Percentiles rank a stretch among this genome's conserved stretches.
Conservation (phyloP, 2,888 invertebrate species). For the Blomia tropicalis region DNA sequence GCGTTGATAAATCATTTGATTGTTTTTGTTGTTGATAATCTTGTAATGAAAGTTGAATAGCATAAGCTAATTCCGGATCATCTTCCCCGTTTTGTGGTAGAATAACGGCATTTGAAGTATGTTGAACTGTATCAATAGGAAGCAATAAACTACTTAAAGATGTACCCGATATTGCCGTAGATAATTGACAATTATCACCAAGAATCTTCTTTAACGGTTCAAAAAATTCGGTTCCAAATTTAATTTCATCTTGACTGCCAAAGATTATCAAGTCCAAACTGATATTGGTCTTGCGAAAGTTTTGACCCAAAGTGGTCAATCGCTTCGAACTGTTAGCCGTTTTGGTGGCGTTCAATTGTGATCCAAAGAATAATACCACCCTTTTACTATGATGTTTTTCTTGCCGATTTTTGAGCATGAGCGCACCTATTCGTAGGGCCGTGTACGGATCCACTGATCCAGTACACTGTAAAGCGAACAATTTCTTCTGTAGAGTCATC, state of each 20-base stretch:
- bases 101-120: too few species aligned
- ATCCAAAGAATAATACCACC: neutral
- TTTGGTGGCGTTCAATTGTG: neutral
- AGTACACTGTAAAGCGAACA: neutral
- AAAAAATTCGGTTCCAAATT: neutral
- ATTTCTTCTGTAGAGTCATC: neutral
- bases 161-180: too few species aligned
- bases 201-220: neutral
- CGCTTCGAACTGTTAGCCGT: neutral
- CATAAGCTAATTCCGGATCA: too few species aligned
- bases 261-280: neutral
- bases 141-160: too few species aligned
- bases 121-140: too few species aligned
- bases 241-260: neutral
- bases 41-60: too few species aligned
- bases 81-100: too few species aligned
- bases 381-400: neutral
- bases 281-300: neutral
- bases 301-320: neutral
- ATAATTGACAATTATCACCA: neutral
- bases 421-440: neutral
- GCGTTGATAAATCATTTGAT: neutral
- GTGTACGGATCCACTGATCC: neutral
- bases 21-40: neutral
- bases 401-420: neutral